phyloP scores from a whole-genome alignment of 2,797 vertebrate genomes.

The Mormyrops attenuatus region DNA sequence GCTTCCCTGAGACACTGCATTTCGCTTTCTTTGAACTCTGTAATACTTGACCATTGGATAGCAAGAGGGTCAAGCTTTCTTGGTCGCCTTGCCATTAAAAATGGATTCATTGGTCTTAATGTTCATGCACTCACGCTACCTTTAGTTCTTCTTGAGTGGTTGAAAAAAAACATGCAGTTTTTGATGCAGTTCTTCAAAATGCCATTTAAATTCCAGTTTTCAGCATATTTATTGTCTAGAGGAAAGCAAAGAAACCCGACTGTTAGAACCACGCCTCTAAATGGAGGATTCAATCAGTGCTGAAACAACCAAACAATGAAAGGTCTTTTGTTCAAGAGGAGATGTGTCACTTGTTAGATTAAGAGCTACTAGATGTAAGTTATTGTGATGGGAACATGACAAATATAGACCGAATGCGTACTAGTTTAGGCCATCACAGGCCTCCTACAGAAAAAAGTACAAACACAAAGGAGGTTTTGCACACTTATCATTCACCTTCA shows the following conservation, averaged over 20 bases:
- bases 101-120: background rate
- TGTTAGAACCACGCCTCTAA: slow-evolving; percentile 21
- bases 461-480: slow-evolving; percentile 25
- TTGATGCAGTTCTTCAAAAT: slow-evolving; percentile 30
- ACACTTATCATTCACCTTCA: slow-evolving; percentile 40
- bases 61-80: background rate
- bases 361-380: slow-evolving; percentile 35
- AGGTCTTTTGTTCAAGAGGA: slow-evolving; percentile 23
- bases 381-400: slow-evolving; percentile 46
- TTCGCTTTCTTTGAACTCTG: background rate
- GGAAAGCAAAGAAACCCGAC: slow-evolving; percentile 30
- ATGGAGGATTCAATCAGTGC: slow-evolving; percentile 23
- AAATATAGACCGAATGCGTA: slow-evolving; percentile 50
- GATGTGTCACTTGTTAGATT: slow-evolving; percentile 35
- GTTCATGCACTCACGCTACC: background rate
- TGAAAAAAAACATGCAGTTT: slow-evolving; percentile 10
- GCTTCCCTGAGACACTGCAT: background rate
- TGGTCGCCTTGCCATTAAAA: background rate
- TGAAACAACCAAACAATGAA: slow-evolving; percentile 40
- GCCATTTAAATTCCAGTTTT: slow-evolving; percentile 23
- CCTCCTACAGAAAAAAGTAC: background rate
- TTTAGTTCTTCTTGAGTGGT: background rate
- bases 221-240: slow-evolving; percentile 26
- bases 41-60: background rate
- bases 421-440: slow-evolving; percentile 36